Evolutionary conservation across 1,140 invertebrate genomes (phyloP), one percentile per base, ranked within the genome.

Genomic region (Zaprionus vittiger): DNA sequence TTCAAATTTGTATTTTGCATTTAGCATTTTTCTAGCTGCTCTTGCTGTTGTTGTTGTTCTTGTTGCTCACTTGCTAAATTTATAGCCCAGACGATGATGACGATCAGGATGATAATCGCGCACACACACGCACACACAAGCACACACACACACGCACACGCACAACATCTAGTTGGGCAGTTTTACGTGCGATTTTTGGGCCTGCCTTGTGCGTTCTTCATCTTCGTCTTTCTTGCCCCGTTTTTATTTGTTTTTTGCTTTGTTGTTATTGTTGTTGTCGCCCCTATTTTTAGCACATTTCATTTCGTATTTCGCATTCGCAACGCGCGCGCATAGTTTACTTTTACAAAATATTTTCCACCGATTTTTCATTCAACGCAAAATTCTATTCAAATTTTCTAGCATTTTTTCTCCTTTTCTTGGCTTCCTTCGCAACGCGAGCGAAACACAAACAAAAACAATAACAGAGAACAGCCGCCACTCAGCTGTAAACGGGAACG

Each of bases 241-340:
- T 70, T 74, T 70, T 70, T 49, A 12, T 60, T 37, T 34, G 73
- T 76, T 68, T 67, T 72, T 55, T 44, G 69, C 47, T 73, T 57
- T 15, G 22, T 41, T 17, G 7, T 57, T 56, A 12, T 47, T 72
- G 24, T 64, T 28, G 41, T 70, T 69, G 55, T 89, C 81, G 84
- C 81, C 73, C 79, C 81, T 89, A 89, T 89, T 89, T 89, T 79
- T 89, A 89, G 84, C 89, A 79, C 72, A 89, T 87, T 89, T 89
- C 68, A 71, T 67, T 68, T 85, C 72, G 69, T 75, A 74, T 65
- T 73, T 89, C 75, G 76, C 73, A 89, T 89, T 89, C 81, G 84
- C 85, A 89, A 87, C 84, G 85, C 84, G 75, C 72, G 64, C 82
- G 79, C 76, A 87, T 89, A 87, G 84, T 80, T 34, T 34, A 87